Conservation (phyloP, 2,888 invertebrate species). For the Ceraclea dissimilis region DNA sequence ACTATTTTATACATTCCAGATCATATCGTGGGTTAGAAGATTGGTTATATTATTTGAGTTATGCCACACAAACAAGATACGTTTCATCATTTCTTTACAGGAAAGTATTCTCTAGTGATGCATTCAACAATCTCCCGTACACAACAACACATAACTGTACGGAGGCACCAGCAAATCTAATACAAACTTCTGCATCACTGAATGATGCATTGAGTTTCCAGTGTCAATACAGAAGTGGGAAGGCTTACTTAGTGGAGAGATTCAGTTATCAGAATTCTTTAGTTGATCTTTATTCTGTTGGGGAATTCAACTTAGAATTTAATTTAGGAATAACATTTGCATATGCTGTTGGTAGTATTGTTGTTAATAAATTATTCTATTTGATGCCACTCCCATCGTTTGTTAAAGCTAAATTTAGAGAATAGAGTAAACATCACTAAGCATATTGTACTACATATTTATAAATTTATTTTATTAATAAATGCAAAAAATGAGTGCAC, state of each 20-base stretch:
- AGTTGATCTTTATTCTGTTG: conserved; percentile 49
- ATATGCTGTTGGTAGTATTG: conserved; percentile 71
- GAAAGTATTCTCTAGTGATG: conserved; percentile 56
- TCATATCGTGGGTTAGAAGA: conserved; percentile 72
- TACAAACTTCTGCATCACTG: conserved; percentile 47
- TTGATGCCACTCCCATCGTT: conserved; percentile 77
- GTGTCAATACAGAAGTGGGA: conserved; percentile 64
- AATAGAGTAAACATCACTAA: conserved; percentile 38
- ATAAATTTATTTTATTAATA: no score
- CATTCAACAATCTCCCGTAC: conserved; percentile 48
- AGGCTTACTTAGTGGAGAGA: conserved; percentile 62
- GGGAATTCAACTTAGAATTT: conserved; percentile 61
- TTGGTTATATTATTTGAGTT: conserved; percentile 74
- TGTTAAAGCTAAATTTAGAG: conserved; percentile 81
- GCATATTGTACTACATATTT: no score
- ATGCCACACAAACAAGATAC: conserved; percentile 72
- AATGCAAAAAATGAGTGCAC: no score
- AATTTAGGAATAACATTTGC: conserved; percentile 78
- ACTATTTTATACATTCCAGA: conserved; percentile 36
- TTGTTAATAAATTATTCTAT: conserved; percentile 79
- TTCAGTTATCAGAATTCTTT: conserved; percentile 52
- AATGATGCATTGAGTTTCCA: conserved; percentile 48
- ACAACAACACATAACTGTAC: conserved; percentile 50
- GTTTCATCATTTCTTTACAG: conserved; percentile 68
- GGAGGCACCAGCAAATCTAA: conserved; percentile 36